These are phyloP conservation scores for Erpetoichthys calabaricus DNA, from an alignment of 2,797 vertebrate species.

Conservation along the genomic window DNA sequence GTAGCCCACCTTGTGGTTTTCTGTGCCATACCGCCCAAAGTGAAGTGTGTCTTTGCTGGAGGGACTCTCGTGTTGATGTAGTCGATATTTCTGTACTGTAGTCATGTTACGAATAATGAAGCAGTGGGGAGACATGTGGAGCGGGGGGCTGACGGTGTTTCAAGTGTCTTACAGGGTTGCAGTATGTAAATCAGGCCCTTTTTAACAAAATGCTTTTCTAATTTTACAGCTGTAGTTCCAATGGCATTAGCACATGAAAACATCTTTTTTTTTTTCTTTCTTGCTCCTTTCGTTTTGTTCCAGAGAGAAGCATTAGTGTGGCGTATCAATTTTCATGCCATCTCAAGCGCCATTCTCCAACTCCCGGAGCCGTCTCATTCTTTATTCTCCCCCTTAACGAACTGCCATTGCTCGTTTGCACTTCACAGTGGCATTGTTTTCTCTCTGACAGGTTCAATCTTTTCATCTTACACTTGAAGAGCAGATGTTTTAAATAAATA, in stretches of 20 bases:
- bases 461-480: too few species aligned
- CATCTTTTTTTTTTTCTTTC: conserved; percentile 12
- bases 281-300: conserved; percentile 19
- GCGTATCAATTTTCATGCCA: conserved; percentile 17
- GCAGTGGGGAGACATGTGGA: background rate
- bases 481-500: too few species aligned
- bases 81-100: background rate
- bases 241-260: conserved; percentile 18
- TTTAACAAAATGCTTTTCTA: conserved; percentile 7
- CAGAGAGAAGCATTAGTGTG: conserved; percentile 22
- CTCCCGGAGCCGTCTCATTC: conserved; percentile 21
- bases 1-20: too few species aligned
- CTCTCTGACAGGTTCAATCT: too few species aligned
- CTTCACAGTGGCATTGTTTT: too few species aligned
- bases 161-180: conserved; percentile 9
- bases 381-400: conserved; percentile 33
- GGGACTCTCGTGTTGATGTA: background rate
- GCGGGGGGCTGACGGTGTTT: background rate
- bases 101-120: background rate
- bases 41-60: too few species aligned
- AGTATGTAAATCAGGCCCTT: conserved; percentile 8
- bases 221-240: conserved; percentile 13
- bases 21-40: too few species aligned
- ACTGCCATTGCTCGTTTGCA: conserved; percentile 15
- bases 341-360: conserved; percentile 20